These are phyloP conservation scores for Parus major DNA, from an alignment of 2,113 vertebrate genomes.

Conservation along the genomic window DNA sequence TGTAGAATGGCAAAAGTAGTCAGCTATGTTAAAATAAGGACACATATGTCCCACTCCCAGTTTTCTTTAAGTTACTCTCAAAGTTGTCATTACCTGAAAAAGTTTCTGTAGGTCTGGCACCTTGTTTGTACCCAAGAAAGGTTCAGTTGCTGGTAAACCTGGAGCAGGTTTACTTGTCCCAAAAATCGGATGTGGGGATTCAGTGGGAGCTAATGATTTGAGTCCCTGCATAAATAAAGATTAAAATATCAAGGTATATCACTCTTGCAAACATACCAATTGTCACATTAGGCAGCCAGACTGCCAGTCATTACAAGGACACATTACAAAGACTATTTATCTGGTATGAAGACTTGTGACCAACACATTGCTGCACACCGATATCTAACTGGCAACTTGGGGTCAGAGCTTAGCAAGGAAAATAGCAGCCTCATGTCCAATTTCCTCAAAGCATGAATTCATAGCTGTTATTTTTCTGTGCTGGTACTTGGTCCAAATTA, in stretches of 20 bases:
- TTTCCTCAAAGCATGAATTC: background rate
- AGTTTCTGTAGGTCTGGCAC: constrained; percentile 88
- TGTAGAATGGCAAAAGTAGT: background rate
- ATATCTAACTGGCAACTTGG: background rate
- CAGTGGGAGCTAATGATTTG: constrained; percentile 75
- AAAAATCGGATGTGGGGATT: constrained; percentile 82
- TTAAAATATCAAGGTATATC: constrained; percentile 42
- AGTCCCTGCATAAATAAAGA: constrained; percentile 81
- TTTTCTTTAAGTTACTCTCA: background rate
- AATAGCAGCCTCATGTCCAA: background rate
- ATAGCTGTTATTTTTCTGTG: background rate
- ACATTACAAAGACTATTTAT: background rate
- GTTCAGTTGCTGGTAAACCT: constrained; percentile 52
- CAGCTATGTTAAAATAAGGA: background rate
- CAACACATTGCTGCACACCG: background rate
- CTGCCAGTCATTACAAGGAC: background rate
- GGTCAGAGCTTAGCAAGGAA: background rate
- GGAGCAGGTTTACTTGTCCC: constrained; percentile 81
- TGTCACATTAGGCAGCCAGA: background rate
- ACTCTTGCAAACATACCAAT: background rate
- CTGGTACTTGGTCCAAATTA: background rate
- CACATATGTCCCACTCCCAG: background rate
- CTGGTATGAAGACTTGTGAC: background rate
- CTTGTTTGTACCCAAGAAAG: constrained; percentile 79
- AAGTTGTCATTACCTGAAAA: constrained; percentile 84